Evolutionary conservation across 1,140 invertebrate genomes (phyloP).

Genomic region (Drosophila seguyi): DNA sequence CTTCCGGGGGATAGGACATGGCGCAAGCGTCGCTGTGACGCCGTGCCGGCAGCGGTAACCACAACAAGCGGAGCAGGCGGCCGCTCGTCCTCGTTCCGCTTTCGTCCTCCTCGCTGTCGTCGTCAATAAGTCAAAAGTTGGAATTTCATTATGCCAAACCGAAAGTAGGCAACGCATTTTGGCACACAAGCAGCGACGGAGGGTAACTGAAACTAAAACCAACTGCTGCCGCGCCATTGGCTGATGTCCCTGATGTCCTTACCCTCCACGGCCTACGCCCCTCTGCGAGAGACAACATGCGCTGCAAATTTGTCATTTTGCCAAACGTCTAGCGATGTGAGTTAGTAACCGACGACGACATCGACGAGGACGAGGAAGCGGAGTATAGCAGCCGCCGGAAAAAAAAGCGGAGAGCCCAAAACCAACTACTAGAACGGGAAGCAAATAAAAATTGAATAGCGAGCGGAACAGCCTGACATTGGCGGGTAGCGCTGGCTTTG

Average conservation of each 20-base stretch:
- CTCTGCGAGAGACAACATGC: constrained; percentile 61
- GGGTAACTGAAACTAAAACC: constrained; percentile 68
- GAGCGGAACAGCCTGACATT: constrained; percentile 48
- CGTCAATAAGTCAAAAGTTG: constrained; percentile 85
- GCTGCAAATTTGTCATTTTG: constrained; percentile 83
- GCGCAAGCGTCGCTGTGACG: constrained; percentile 58
- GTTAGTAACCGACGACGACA: constrained; percentile 59
- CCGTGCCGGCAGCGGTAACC: constrained; percentile 55
- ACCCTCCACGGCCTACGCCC: constrained; percentile 26
- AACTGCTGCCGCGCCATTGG: constrained; percentile 65
- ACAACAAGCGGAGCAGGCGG: constrained; percentile 39
- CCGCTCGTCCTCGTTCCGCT: constrained; percentile 31
- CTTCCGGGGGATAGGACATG: constrained; percentile 16
- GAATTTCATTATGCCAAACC: constrained; percentile 83
- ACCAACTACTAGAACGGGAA: constrained; percentile 41
- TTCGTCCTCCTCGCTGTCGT: constrained; percentile 53
- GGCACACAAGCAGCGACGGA: constrained; percentile 58
- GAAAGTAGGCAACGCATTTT: constrained; percentile 83
- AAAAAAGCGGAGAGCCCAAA: constrained; percentile 14
- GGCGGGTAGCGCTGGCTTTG: constrained; percentile 17
- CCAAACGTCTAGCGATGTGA: constrained; percentile 72
- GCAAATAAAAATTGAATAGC: constrained; percentile 65
- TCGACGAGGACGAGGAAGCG: constrained; percentile 35
- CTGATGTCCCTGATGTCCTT: constrained; percentile 26
- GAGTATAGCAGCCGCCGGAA: constrained; percentile 6